phyloP scores from a whole-genome alignment of 1,140 invertebrate genomes.

The Pseudomyrmex dendroicus region DNA sequence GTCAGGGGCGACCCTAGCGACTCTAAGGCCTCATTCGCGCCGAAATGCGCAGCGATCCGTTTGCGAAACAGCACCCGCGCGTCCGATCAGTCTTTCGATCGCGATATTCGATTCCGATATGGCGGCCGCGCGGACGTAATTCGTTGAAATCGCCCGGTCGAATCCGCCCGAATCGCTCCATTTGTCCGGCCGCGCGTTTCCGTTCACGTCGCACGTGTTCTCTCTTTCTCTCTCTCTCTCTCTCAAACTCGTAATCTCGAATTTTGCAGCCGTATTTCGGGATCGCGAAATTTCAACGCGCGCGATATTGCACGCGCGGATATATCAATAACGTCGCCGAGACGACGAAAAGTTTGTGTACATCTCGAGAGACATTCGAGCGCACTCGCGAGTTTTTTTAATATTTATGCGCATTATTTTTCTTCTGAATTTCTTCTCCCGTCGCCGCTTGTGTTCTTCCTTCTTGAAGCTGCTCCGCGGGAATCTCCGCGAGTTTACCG shows the following conservation, averaged over 20 bases:
- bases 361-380: neutral
- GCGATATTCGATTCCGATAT: conserved; percentile 41
- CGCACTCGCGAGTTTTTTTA: neutral
- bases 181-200: conserved; percentile 9
- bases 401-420: neutral
- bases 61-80: conserved; percentile 58
- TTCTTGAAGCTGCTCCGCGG: no score
- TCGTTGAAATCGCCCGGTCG: neutral
- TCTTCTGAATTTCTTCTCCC: neutral
- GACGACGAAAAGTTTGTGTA: neutral
- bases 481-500: neutral
- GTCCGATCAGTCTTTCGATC: conserved; percentile 56
- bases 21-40: conserved; percentile 76
- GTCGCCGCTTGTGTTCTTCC: neutral
- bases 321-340: conserved; percentile 1
- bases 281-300: no score
- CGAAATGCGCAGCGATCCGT: conserved; percentile 53
- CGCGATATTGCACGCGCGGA: no score
- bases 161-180: neutral
- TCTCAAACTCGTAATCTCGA: neutral
- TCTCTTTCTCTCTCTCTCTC: neutral
- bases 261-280: neutral
- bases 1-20: conserved; percentile 83
- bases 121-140: conserved; percentile 6
- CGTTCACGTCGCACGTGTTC: neutral